Evolutionary conservation across 2,888 invertebrate genomes (phyloP).

Genomic region (Chironomus tentans): DNA sequence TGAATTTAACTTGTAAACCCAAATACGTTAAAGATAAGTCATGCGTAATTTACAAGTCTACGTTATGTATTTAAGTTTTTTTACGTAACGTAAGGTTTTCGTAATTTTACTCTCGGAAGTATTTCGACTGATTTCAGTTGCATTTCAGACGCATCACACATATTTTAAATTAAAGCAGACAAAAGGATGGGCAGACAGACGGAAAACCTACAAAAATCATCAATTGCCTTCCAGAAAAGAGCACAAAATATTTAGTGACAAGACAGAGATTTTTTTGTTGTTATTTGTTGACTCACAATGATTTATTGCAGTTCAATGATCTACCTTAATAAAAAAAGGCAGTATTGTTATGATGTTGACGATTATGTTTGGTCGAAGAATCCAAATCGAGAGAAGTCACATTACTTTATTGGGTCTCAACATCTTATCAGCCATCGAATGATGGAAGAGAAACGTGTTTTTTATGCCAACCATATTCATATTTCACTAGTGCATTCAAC

Average conservation of each 20-base stretch:
- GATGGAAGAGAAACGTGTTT: neutral
- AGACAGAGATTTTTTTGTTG: neutral
- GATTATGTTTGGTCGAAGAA: neutral
- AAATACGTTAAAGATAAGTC: too few relatives aligned
- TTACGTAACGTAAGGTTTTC: too few relatives aligned
- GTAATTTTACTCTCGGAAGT: too few relatives aligned
- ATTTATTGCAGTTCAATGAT: slow-evolving; percentile 25
- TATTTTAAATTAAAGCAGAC: too few relatives aligned
- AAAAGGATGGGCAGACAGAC: too few relatives aligned
- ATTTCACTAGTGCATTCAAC: neutral
- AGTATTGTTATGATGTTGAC: neutral
- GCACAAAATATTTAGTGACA: neutral
- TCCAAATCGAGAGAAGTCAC: neutral
- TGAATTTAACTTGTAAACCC: too few relatives aligned
- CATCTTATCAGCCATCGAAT: neutral
- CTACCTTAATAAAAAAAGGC: neutral
- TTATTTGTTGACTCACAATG: neutral
- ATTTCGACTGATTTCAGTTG: too few relatives aligned
- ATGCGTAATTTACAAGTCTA: too few relatives aligned
- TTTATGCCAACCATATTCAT: neutral
- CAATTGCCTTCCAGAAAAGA: too few relatives aligned
- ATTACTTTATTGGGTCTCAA: neutral
- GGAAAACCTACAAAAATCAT: too few relatives aligned
- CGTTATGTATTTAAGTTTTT: too few relatives aligned
- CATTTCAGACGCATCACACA: too few relatives aligned